Percentiles rank a stretch among this genome's conserved stretches.
Conservation (phyloP, 2,797 vertebrate genomes). For the Intellagama lesueurii region DNA sequence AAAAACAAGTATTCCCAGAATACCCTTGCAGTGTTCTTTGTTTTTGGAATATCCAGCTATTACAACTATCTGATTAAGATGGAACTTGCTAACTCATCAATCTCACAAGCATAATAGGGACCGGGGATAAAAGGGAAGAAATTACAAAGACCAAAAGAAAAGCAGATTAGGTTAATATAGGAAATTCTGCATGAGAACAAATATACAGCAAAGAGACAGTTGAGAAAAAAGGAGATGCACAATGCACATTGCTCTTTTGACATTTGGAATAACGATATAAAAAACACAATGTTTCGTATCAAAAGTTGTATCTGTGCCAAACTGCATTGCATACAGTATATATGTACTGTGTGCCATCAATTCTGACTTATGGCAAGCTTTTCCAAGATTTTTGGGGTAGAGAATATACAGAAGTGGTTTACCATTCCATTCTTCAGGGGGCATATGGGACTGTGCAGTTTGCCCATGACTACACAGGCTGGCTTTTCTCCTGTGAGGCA, state of each 20-base stretch:
- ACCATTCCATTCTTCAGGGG: too few species aligned
- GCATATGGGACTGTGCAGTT: too few species aligned
- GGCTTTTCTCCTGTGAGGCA: too few species aligned
- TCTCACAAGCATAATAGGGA: not conserved
- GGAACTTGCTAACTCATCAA: not conserved
- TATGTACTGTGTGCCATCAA: not conserved
- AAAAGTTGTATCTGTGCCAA: not conserved
- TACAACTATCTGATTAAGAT: not conserved
- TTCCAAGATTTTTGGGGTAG: too few species aligned
- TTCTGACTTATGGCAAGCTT: too few species aligned
- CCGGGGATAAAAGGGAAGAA: not conserved
- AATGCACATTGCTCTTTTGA: not conserved
- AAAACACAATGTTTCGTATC: not conserved
- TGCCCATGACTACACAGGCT: too few species aligned
- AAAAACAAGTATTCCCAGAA: too few species aligned
- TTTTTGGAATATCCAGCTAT: too few species aligned
- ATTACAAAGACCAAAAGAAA: not conserved
- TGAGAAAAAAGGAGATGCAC: not conserved
- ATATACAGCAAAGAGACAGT: not conserved
- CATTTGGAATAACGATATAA: not conserved
- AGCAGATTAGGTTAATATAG: not conserved
- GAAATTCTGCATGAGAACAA: not conserved
- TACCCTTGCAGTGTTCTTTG: too few species aligned
- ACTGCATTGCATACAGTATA: not conserved
- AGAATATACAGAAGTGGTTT: too few species aligned